Evolutionary conservation across 2,113 vertebrate species (phyloP), one percentile per base, ranked within the genome.

Genomic region (Mus musculus): DNA sequence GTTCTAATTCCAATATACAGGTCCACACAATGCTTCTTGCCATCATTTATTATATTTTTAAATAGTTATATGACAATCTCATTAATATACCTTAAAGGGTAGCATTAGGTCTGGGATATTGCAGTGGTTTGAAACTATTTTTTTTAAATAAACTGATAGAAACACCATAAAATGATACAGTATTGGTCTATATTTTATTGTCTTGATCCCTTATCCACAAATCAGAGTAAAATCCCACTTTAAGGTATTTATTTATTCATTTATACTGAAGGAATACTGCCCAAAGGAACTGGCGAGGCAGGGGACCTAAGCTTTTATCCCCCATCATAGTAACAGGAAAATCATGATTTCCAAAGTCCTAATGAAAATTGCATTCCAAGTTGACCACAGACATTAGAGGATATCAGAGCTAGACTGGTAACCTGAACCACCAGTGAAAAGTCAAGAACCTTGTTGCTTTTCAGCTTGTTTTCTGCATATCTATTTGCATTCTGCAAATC

Each of bases 261-360:
- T 54, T 36, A 86, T 88, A n/a, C 36, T 80, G 33, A 36, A 72
- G 71, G 20, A 95, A 73, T 78, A 36, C 36, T 78, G 56, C n/a
- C 28, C 17, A 61, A 46, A 20, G 28, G 10, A 36, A 49, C 33
- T 33, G 39, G 10, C 73, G 42, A 22, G 8, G 72, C 69, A 42
- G 1, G 56, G 12, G 49, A 11, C 2, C 14, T 54, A 61, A 92
- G 36, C 36, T 90, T 65, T 95, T 73, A 72, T 46, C 5, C 3
- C 82, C 36, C 46, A 78, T 75, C 30, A 22, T 69, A 59, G 24
- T 85, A 77, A 95, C 19, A 82, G 67, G 36, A 22, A 90, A 80
- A 80, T 49, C 54, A 90, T 33, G 54, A 26, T 95, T 96, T 88
- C 87, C 56, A 75, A 92, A 96, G 46, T 80, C 16, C 42, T 75